phyloP scores from a whole-genome alignment of 2,797 vertebrate genomes.

The Carapus acus region DNA sequence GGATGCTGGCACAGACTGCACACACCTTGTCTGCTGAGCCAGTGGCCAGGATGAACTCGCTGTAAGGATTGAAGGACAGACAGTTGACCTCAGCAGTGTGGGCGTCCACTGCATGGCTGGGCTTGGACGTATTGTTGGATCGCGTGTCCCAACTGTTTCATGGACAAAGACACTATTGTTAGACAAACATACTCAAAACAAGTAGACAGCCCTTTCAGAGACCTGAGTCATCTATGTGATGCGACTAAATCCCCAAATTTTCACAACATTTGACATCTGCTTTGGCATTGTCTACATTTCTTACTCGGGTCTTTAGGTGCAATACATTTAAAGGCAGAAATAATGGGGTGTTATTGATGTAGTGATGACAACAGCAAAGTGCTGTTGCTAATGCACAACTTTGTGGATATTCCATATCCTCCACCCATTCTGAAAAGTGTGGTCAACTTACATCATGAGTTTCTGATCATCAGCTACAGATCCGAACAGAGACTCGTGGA shows the following conservation, averaged over 20 bases:
- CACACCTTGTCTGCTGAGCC: slow-evolving; percentile 94
- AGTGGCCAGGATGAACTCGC: slow-evolving; percentile 95
- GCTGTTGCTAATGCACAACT: too few relatives aligned
- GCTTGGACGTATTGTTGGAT: slow-evolving; percentile 97
- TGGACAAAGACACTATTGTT: slow-evolving; percentile 33
- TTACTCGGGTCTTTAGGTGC: too few relatives aligned
- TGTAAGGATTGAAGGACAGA: slow-evolving; percentile 96
- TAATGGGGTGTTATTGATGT: too few relatives aligned
- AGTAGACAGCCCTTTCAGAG: too few relatives aligned
- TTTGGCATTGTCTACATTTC: too few relatives aligned
- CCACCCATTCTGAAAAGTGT: neutral
- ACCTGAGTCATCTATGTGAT: too few relatives aligned
- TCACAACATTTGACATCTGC: too few relatives aligned
- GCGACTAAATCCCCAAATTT: too few relatives aligned
- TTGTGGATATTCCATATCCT: too few relatives aligned
- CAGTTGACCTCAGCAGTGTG: slow-evolving; percentile 98
- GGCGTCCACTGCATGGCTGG: slow-evolving; percentile 95
- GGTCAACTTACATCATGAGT: slow-evolving; percentile 87
- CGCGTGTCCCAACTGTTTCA: slow-evolving; percentile 88
- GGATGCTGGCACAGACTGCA: neutral
- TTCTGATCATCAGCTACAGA: slow-evolving; percentile 97
- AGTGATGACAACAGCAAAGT: too few relatives aligned
- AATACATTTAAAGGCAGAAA: too few relatives aligned
- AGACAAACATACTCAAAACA: too few relatives aligned
- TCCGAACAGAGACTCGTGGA: slow-evolving; percentile 94